Evolutionary conservation across 2,888 invertebrate species (phyloP).

Genomic region (Pharmacophagus antenor): DNA sequence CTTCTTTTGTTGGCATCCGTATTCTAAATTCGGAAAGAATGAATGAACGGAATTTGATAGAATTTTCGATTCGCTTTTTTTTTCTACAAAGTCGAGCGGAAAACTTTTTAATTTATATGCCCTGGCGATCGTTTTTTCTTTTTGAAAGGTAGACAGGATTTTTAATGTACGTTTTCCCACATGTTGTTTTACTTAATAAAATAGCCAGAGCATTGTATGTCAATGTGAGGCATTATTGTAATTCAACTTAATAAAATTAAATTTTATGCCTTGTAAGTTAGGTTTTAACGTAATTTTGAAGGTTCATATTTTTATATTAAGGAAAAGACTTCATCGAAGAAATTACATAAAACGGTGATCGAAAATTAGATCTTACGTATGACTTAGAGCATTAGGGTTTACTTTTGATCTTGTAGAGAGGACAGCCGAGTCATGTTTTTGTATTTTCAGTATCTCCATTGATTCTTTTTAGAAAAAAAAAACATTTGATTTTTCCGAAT

Average conservation of each 20-base stretch:
- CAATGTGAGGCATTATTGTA: not conserved
- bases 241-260: not conserved
- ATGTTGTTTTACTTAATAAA: not conserved
- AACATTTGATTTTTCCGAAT: not conserved
- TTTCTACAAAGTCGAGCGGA: constrained; percentile 25
- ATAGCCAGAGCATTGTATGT: not conserved
- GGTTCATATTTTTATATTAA: not conserved
- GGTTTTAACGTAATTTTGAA: not conserved
- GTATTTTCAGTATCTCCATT: not conserved
- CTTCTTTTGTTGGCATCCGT: constrained; percentile 63
- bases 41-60: constrained; percentile 58
- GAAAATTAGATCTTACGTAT: not conserved
- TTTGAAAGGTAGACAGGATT: not conserved
- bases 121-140: not conserved
- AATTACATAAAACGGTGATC: not conserved
- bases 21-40: constrained; percentile 50
- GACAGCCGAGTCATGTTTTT: not conserved
- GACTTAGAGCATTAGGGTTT: not conserved
- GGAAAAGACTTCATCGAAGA: not conserved
- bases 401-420: too few relatives aligned
- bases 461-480: not conserved
- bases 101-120: constrained; percentile 9
- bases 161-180: not conserved
- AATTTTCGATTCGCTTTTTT: constrained; percentile 37
- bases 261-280: not conserved